Evolutionary conservation across 1,140 invertebrate species (phyloP).

Genomic region (Aphaenogaster floridana): DNA sequence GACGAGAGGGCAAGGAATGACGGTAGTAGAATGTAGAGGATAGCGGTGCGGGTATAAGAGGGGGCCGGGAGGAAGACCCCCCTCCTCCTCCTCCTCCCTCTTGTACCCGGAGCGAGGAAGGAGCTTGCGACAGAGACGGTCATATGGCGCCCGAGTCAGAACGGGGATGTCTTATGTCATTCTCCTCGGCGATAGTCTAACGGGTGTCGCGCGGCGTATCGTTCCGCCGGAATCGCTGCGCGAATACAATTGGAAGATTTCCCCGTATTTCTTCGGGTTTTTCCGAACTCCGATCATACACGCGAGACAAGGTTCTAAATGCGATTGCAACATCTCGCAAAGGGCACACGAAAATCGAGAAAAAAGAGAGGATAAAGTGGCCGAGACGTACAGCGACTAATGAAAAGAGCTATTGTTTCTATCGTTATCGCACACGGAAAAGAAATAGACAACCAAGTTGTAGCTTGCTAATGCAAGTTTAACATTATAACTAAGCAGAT

Average conservation of each 20-base stretch:
- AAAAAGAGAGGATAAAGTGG: neutral
- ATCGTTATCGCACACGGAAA: neutral
- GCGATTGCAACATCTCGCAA: conserved; percentile 14
- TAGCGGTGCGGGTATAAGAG: conserved; percentile 44
- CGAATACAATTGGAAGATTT: conserved; percentile 26
- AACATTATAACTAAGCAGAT: no score
- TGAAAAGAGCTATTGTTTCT: conserved; percentile 40
- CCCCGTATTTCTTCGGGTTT: neutral
- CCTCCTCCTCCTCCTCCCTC: neutral
- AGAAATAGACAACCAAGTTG: no score
- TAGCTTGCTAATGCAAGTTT: no score
- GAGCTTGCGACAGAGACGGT: conserved; percentile 81
- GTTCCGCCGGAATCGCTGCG: neutral
- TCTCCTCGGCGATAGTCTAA: conserved; percentile 77
- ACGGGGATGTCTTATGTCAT: conserved; percentile 84
- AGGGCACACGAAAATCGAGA: neutral
- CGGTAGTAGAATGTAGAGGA: conserved; percentile 72
- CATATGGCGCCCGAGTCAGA: conserved; percentile 82
- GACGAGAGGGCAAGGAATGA: conserved; percentile 59
- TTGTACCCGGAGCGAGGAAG: conserved; percentile 34
- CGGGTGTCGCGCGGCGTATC: conserved; percentile 62
- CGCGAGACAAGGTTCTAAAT: conserved; percentile 21
- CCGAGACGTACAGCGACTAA: neutral
- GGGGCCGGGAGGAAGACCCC: conserved; percentile 57
- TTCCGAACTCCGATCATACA: neutral